These are phyloP conservation scores for Psophia crepitans DNA, from an alignment of 2,113 vertebrate species.

Conservation along the genomic window DNA sequence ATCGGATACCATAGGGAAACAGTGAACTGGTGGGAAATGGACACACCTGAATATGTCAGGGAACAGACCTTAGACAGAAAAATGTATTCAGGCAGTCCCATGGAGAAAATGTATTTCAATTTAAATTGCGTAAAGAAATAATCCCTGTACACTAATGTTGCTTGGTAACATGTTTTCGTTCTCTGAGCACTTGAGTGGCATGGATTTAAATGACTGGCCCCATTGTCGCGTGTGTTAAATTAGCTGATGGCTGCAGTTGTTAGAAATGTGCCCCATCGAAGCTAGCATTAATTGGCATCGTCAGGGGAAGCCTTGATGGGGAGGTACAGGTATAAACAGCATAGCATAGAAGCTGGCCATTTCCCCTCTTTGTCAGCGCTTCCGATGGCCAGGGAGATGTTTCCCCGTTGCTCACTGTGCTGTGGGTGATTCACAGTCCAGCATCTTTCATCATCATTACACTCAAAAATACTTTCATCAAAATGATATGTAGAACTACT, in stretches of 20 bases:
- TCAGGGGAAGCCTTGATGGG: rapidly evolving
- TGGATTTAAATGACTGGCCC: background rate
- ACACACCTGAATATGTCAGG: no score
- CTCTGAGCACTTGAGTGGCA: background rate
- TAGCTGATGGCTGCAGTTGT: background rate
- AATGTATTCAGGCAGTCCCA: background rate
- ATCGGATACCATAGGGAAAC: background rate
- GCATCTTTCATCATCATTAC: no score
- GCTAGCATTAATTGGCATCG: background rate
- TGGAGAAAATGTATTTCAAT: background rate
- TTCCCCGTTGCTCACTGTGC: background rate
- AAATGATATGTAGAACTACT: background rate
- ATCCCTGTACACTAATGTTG: background rate
- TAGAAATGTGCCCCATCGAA: rapidly evolving
- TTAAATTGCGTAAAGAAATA: background rate
- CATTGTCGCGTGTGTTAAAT: rapidly evolving
- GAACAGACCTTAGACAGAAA: background rate
- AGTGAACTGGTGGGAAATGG: background rate
- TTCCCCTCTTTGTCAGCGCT: background rate
- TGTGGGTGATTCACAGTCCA: background rate
- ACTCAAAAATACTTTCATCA: background rate
- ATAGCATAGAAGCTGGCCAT: rapidly evolving
- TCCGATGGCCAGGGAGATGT: background rate
- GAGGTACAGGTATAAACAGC: rapidly evolving
- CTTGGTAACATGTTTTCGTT: background rate